phyloP scores from a whole-genome alignment of 2,888 invertebrate genomes.

The Nemurella pictetii region DNA sequence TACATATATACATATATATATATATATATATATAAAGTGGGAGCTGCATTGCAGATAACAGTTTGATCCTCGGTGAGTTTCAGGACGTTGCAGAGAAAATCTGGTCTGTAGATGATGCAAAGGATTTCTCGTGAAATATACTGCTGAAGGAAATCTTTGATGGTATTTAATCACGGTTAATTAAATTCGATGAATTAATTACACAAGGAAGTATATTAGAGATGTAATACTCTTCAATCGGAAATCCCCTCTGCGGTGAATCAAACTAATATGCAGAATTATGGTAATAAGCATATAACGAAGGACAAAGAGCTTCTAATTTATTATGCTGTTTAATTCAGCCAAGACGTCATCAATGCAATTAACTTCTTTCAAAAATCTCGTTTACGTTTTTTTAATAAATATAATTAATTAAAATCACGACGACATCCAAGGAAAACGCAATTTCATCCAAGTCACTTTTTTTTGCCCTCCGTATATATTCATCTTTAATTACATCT shows the following conservation, averaged over 20 bases:
- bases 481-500: not conserved
- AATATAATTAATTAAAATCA: not conserved
- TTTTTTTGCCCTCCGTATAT: not conserved
- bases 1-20: not conserved
- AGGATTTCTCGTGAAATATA: not conserved
- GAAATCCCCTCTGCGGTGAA: not conserved
- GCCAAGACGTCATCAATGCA: not conserved
- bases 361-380: not conserved
- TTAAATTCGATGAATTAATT: not conserved
- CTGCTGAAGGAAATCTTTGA: not conserved
- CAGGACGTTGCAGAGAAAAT: not conserved
- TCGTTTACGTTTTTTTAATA: not conserved
- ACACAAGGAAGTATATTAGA: not conserved
- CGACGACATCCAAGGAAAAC: conserved; percentile 9
- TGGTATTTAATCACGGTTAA: not conserved
- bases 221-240: not conserved
- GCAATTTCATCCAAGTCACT: not conserved
- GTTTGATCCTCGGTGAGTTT: not conserved
- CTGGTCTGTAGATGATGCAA: not conserved
- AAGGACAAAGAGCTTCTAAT: conserved; percentile 11
- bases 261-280: conserved; percentile 6
- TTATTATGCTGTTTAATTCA: not conserved
- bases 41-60: conserved; percentile 7
- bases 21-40: not conserved
- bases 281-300: not conserved